Evolutionary conservation across 2,797 vertebrate species (phyloP).

Genomic region (Brachyalestes nurse): DNA sequence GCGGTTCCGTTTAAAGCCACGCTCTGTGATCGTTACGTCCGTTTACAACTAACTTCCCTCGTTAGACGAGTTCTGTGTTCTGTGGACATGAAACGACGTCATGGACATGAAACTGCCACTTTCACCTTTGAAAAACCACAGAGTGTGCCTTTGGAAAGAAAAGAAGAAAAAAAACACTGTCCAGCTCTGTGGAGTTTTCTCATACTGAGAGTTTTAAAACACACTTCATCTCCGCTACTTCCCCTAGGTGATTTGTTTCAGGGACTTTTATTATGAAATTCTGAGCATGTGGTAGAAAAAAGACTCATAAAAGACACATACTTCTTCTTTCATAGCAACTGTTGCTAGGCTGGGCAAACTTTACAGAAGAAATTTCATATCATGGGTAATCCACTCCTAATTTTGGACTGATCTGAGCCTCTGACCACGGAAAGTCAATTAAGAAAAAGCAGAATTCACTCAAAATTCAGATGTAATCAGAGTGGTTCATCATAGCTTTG

Average conservation of each 20-base stretch:
- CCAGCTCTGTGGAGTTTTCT: neutral
- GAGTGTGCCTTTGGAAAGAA: conserved; percentile 25
- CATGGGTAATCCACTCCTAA: too few species aligned
- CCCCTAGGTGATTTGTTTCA: neutral
- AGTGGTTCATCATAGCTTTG: too few species aligned
- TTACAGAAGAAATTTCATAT: neutral
- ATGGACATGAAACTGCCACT: conserved; percentile 10
- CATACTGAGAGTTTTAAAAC: neutral
- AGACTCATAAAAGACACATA: neutral
- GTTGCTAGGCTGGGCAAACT: neutral
- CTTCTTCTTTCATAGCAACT: neutral
- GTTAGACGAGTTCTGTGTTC: neutral
- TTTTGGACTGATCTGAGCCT: too few species aligned
- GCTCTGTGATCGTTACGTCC: conserved; percentile 18
- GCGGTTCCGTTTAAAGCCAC: conserved; percentile 20
- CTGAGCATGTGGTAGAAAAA: neutral
- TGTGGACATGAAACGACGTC: neutral
- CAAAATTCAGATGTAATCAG: too few species aligned
- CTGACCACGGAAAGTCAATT: too few species aligned
- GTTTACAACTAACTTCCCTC: too few species aligned
- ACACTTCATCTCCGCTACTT: neutral
- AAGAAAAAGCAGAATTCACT: too few species aligned
- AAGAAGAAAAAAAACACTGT: neutral
- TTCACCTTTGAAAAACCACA: conserved; percentile 27
- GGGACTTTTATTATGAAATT: conserved; percentile 2